A percentile compares a stretch with the other conserved stretches of the same genome.
phyloP scores from a whole-genome alignment of 37 sponge, comb jelly and placozoan species.

The Eunapius fragilis region DNA sequence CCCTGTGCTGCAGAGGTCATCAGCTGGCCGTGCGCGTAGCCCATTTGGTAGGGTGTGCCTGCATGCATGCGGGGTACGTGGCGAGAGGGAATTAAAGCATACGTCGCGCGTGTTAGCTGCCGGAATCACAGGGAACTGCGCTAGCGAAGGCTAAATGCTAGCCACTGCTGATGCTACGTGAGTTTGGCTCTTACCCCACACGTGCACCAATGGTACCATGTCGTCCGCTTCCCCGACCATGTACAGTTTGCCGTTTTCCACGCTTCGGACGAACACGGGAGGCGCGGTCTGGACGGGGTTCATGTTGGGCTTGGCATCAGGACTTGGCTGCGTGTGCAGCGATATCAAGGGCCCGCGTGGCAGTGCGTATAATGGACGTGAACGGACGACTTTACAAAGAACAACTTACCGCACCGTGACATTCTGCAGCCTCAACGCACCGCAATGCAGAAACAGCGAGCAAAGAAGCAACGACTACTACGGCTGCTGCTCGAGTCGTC shows the following conservation, averaged over 20 bases:
- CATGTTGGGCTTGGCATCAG: conserved; percentile 79
- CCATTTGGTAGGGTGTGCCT: conserved; percentile 90
- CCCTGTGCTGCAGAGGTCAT: conserved; percentile 46
- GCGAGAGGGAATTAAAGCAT: too few species aligned
- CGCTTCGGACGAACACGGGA: conserved; percentile 63
- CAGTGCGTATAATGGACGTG: too few species aligned
- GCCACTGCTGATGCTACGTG: too few species aligned
- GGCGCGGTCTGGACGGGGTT: conserved; percentile 70
- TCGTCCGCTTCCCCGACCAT: conserved; percentile 80
- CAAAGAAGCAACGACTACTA: neutral
- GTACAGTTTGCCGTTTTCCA: conserved; percentile 79
- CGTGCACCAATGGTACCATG: conserved; percentile 66
- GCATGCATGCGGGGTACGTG: too few species aligned
- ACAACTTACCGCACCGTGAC: conserved; percentile 62
- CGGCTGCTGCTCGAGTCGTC: neutral
- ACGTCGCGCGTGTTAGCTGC: too few species aligned
- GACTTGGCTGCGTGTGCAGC: conserved; percentile 61
- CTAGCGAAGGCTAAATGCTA: neutral
- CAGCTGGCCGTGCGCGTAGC: conserved; percentile 85
- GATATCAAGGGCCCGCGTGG: neutral
- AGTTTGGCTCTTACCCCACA: conserved; percentile 78
- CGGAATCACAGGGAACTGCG: too few species aligned
- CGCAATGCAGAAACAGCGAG: neutral
- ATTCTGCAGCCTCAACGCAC: conserved; percentile 54
- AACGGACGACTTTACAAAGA: too few species aligned